Percentiles rank a stretch among this genome's conserved stretches.
phyloP scores from a whole-genome alignment of 2,888 invertebrate species.

The Hyposoter didymator region DNA sequence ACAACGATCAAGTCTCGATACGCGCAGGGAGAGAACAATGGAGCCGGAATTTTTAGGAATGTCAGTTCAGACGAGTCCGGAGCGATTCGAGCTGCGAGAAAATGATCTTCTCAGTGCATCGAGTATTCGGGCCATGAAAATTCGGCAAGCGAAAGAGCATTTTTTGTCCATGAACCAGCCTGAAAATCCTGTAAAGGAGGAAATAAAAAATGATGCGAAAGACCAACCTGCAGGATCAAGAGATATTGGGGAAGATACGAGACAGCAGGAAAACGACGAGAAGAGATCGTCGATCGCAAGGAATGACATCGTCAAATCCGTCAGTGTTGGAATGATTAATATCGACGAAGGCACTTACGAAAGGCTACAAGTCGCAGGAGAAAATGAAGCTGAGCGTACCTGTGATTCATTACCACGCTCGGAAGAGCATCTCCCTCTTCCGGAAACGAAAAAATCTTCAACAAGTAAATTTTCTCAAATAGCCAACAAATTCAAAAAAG shows the following conservation, averaged over 20 bases:
- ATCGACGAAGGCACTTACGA: slow-evolving; percentile 87
- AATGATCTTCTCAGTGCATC: slow-evolving; percentile 14
- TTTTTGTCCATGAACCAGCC: slow-evolving; percentile 86
- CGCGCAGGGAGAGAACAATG: slow-evolving; percentile 28
- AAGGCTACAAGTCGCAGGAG: slow-evolving; percentile 81
- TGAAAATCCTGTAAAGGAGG: slow-evolving; percentile 69
- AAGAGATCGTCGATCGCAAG: slow-evolving; percentile 25
- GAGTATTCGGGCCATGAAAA: slow-evolving; percentile 58
- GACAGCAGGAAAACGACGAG: slow-evolving; percentile 13
- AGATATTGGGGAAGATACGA: background rate
- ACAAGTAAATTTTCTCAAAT: slow-evolving; percentile 80
- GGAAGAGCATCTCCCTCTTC: slow-evolving; percentile 69
- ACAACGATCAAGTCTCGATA: slow-evolving; percentile 79
- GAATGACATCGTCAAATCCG: slow-evolving; percentile 87
- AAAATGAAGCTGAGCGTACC: slow-evolving; percentile 74
- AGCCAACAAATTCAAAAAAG: slow-evolving; percentile 87
- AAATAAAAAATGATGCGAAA: slow-evolving; percentile 23
- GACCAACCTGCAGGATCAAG: slow-evolving; percentile 46
- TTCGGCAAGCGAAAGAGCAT: slow-evolving; percentile 89
- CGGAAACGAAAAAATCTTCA: slow-evolving; percentile 48
- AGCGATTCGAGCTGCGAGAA: background rate
- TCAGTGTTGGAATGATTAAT: slow-evolving; percentile 92
- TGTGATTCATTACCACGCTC: slow-evolving; percentile 86
- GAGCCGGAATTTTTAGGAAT: slow-evolving; percentile 19
- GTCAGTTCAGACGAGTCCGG: slow-evolving; percentile 12